These are phyloP conservation scores for Bagarius yarrelli DNA, from an alignment of 2,113 vertebrate species.

Conservation along the genomic window DNA sequence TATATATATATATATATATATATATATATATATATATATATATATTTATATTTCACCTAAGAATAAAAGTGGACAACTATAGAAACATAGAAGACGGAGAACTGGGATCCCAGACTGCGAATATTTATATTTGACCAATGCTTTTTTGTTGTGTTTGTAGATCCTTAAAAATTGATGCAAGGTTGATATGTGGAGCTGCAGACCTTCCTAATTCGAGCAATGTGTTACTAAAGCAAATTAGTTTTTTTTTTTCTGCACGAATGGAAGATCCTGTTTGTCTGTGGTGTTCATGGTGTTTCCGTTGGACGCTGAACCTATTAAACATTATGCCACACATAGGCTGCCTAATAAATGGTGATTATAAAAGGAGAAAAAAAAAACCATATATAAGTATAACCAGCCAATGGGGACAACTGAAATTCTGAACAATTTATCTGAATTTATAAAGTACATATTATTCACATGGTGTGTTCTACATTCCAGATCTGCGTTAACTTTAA, in stretches of 20 bases:
- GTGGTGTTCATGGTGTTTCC: conserved; percentile 85
- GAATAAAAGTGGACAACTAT: conserved; percentile 61
- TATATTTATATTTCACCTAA: conserved; percentile 57
- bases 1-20: conserved; percentile 61
- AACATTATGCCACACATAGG: conserved; percentile 73
- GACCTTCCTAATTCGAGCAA: conserved; percentile 81
- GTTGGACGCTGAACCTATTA: conserved; percentile 79
- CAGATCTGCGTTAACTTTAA: conserved; percentile 77
- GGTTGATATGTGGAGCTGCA: conserved; percentile 78
- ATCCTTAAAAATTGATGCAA: conserved; percentile 86
- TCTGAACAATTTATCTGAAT: conserved; percentile 64
- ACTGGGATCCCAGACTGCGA: conserved; percentile 65
- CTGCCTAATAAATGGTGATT: conserved; percentile 65
- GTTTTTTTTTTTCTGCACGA: conserved; percentile 78
- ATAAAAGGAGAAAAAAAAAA: conserved; percentile 56
- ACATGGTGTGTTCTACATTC: conserved; percentile 78
- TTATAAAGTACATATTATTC: conserved; percentile 77
- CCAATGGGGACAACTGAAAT: conserved; percentile 67
- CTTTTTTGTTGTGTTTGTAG: conserved; percentile 89
- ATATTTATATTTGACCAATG: conserved; percentile 68
- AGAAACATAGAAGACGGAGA: conserved; percentile 67
- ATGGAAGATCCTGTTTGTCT: conserved; percentile 75
- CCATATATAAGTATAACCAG: conserved; percentile 60
- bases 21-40: no score
- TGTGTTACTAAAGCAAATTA: conserved; percentile 87